Percentiles rank a stretch among this genome's conserved stretches.
phyloP scores from a whole-genome alignment of 2,888 invertebrate species.

The Caenorhabditis doughertyi region DNA sequence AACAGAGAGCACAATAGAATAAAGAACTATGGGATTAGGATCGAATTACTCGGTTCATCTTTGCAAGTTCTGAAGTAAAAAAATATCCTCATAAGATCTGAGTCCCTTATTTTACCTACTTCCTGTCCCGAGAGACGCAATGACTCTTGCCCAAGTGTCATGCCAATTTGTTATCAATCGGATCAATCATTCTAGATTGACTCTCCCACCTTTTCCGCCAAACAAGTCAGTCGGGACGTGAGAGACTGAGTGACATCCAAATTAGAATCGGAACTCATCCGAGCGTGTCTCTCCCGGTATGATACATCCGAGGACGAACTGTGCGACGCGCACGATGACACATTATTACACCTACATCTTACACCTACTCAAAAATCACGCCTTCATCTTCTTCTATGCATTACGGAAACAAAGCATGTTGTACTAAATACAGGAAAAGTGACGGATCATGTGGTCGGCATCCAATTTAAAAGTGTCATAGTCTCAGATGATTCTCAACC shows the following conservation, averaged over 20 bases:
- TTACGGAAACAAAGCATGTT: conserved; percentile 49
- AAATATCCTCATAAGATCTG: not conserved
- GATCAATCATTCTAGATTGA: conserved; percentile 61
- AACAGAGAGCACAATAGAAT: conserved; percentile 39
- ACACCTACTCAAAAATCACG: conserved; percentile 62
- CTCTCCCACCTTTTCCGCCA: conserved; percentile 51
- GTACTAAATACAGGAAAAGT: conserved; percentile 9
- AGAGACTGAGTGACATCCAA: conserved; percentile 54
- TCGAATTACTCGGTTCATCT: conserved; percentile 39
- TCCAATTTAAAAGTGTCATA: conserved; percentile 33
- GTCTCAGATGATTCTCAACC: conserved; percentile 50
- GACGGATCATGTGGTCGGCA: conserved; percentile 5
- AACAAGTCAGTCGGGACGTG: conserved; percentile 31
- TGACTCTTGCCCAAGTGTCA: conserved; percentile 53
- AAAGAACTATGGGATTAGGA: conserved; percentile 54
- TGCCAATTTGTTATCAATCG: conserved; percentile 62
- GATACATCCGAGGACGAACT: conserved; percentile 61
- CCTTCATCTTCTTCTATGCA: conserved; percentile 31
- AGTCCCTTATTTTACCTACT: conserved; percentile 14
- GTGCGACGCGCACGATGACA: conserved; percentile 25
- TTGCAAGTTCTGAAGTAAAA: not conserved
- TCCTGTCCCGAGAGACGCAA: conserved; percentile 17
- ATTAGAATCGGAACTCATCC: conserved; percentile 64
- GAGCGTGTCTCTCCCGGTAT: conserved; percentile 53
- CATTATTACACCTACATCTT: conserved; percentile 55